These are phyloP conservation scores for Melanotus villosus DNA, from an alignment of 2,888 invertebrate species.

Conservation along the genomic window DNA sequence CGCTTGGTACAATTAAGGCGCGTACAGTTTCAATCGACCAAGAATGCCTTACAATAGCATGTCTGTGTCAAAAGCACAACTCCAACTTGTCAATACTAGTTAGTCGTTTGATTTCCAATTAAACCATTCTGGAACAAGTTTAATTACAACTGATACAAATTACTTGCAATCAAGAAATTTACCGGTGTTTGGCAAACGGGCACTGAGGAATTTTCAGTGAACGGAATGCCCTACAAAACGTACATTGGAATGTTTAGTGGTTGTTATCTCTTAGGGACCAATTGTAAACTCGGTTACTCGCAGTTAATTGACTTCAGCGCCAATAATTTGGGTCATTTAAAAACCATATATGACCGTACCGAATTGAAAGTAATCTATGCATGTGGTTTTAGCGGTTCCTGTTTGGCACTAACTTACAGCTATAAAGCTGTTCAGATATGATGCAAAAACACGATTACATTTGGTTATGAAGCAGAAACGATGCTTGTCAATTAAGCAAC, in stretches of 20 bases:
- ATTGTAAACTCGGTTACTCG: neutral
- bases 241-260: constrained; percentile 1
- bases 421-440: neutral
- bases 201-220: constrained; percentile 8
- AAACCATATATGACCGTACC: constrained; percentile 6
- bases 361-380: constrained; percentile 14
- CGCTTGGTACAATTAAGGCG: neutral
- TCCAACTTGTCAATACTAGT: neutral
- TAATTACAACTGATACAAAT: constrained; percentile 15
- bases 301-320: constrained; percentile 9
- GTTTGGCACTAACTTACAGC: neutral
- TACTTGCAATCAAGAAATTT: constrained; percentile 9
- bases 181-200: neutral
- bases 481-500: neutral
- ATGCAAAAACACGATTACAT: constrained; percentile 8
- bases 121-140: constrained; percentile 5
- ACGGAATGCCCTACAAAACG: neutral
- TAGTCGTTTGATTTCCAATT: constrained; percentile 8
- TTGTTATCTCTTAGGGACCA: constrained; percentile 4
- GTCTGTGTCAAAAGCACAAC: neutral
- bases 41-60: neutral
- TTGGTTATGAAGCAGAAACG: neutral
- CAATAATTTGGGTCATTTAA: constrained; percentile 14
- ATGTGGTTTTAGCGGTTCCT: constrained; percentile 11
- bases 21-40: neutral